Base-by-base conservation (phyloP, 35 echinoderm and acorn worm genomes). In the Stichopus chloronotus region DNA sequence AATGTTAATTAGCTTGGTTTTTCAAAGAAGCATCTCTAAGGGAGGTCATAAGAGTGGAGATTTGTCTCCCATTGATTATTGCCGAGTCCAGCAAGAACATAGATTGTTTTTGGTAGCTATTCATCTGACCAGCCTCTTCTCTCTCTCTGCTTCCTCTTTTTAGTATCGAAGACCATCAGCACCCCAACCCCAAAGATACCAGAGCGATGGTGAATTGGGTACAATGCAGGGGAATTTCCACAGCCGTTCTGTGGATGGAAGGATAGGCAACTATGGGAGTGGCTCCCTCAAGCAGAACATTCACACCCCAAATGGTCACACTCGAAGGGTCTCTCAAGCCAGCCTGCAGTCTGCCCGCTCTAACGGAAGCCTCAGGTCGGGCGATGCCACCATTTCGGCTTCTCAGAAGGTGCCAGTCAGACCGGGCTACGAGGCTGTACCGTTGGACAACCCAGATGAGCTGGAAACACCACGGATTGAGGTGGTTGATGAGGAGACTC, bases 241-340 rank as follows among this genome's bases (percentile, higher is more conserved):
- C 16, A 91, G 90, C 58, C 69, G 76, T 79, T 91, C 90, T 57
- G 90, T 91, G 5, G 90, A 91, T n/a, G 90, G 90, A 9, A 91
- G 72, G 56, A 76, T 91, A 12, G 90, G 90, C 22, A 56, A 53
- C 56, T 79, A 59, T 24, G 76, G 90, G 17, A 91, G 76, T 52
- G 90, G 71, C 14, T 78, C 90, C 9, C 9, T 91, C 54, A 71
- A 77, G 19, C 74, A 72, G 65, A 79, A 58, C 22, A 65, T 5
- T 43, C 65, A 65, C 20, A 91, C 90, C 7, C 90, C 90, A 14
- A 91, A 91, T 55, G 90, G 90, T 25, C 90, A 91, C 76, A 79
- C 90, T 58, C 90, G 76, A 6, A 77, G 19, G 55, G 71, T 91
- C 21, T 91, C 90, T 16, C 90, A 91, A 25, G 72, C 71, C 55